phyloP scores from a whole-genome alignment of 2,888 invertebrate species.

The Margaritifera margaritifera region DNA sequence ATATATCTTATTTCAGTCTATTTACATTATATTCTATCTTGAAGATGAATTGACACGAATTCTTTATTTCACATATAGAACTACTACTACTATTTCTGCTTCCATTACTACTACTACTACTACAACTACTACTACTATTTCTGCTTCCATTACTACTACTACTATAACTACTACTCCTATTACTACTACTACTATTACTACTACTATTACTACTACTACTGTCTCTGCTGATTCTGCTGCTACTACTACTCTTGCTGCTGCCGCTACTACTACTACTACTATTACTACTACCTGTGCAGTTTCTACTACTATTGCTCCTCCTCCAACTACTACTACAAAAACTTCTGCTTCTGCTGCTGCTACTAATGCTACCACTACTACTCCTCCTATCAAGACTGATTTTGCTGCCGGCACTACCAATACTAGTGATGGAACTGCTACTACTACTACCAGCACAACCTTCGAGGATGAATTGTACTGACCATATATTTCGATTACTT shows the following conservation, averaged over 20 bases:
- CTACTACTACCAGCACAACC: background rate
- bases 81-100: too few species aligned
- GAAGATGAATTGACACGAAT: too few species aligned
- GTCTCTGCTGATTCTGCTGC: conserved; percentile 6
- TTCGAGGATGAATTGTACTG: too few species aligned
- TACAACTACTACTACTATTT: too few species aligned
- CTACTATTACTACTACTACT: conserved; percentile 6
- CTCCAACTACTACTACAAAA: conserved; percentile 11
- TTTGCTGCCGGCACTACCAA: background rate
- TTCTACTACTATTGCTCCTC: conserved; percentile 15
- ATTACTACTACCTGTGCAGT: conserved; percentile 15
- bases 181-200: conserved; percentile 1
- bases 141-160: background rate
- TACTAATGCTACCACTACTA: conserved; percentile 16
- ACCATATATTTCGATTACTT: too few species aligned
- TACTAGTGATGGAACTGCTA: conserved; percentile 1
- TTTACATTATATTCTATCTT: too few species aligned
- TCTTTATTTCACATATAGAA: too few species aligned
- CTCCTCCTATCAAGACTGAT: conserved; percentile 6
- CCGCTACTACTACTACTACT: conserved; percentile 17
- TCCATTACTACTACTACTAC: too few species aligned
- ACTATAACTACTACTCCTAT: background rate
- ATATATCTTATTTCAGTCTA: too few species aligned
- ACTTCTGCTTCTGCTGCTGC: conserved; percentile 13
- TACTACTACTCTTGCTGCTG: conserved; percentile 7